phyloP scores from a whole-genome alignment of 2,888 invertebrate species.

The Sinhomidia bicolor region DNA sequence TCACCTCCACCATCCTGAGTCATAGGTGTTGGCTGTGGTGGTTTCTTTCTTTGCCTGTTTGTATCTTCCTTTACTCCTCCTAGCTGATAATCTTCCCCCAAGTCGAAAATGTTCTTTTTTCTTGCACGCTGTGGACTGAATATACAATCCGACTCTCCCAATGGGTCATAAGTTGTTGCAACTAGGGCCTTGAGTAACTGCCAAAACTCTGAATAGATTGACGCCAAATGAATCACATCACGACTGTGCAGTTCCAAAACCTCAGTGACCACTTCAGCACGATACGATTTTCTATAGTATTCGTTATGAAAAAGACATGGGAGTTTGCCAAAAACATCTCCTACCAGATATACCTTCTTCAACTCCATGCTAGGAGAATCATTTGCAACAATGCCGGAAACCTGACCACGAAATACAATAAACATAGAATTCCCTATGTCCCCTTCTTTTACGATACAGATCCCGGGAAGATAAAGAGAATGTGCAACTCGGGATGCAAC shows the following conservation, averaged over 20 bases:
- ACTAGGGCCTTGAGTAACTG: conserved; percentile 51
- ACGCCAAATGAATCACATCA: conserved; percentile 64
- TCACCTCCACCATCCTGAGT: background rate
- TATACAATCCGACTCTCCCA: conserved; percentile 64
- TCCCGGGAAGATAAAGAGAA: conserved; percentile 71
- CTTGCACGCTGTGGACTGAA: conserved; percentile 46
- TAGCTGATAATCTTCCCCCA: conserved; percentile 61
- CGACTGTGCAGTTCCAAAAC: conserved; percentile 68
- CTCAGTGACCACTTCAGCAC: conserved; percentile 73
- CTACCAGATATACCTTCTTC: conserved; percentile 67
- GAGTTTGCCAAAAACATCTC: conserved; percentile 71
- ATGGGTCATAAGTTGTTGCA: conserved; percentile 41
- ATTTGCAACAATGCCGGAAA: conserved; percentile 58
- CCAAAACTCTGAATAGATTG: conserved; percentile 66
- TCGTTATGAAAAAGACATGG: conserved; percentile 74
- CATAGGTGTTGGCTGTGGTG: background rate
- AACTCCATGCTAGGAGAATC: conserved; percentile 46
- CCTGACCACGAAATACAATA: conserved; percentile 72
- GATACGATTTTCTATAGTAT: conserved; percentile 74
- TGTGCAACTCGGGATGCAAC: conserved; percentile 72
- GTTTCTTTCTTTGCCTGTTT: background rate
- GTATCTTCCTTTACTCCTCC: background rate
- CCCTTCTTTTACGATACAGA: conserved; percentile 74
- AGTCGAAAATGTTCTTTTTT: conserved; percentile 59
- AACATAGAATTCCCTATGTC: conserved; percentile 65